Percentiles rank a stretch among this genome's conserved stretches.
phyloP scores from a whole-genome alignment of 2,888 invertebrate genomes.

The Aphrophora alni region DNA sequence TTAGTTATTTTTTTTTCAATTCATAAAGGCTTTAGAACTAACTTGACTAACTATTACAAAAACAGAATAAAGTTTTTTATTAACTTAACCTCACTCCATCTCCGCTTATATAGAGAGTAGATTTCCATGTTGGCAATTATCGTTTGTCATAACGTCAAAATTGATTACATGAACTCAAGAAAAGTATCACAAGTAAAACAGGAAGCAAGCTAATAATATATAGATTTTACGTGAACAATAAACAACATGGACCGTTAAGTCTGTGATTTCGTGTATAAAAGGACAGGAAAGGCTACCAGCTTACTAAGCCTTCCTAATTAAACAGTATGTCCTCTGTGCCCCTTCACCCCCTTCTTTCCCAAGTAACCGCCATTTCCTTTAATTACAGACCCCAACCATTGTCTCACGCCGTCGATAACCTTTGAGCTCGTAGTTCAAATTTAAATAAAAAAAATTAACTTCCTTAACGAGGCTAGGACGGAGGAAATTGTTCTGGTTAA shows the following conservation, averaged over 20 bases:
- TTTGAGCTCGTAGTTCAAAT: neutral
- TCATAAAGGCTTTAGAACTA: no score
- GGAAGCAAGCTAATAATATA: no score
- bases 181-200: no score
- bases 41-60: no score
- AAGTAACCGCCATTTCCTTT: neutral
- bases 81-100: no score
- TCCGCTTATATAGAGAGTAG: no score
- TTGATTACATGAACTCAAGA: no score
- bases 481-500: neutral
- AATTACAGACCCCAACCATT: neutral
- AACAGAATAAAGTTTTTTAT: no score
- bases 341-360: neutral
- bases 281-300: neutral
- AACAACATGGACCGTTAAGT: neutral
- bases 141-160: no score
- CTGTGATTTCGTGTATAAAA: neutral
- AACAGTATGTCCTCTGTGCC: neutral
- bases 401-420: neutral
- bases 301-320: neutral
- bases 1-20: no score
- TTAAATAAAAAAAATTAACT: neutral
- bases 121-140: no score
- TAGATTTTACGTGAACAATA: no score
- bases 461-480: neutral